Conservation (phyloP, 2,888 invertebrate genomes). For the Apotomis capreana region DNA sequence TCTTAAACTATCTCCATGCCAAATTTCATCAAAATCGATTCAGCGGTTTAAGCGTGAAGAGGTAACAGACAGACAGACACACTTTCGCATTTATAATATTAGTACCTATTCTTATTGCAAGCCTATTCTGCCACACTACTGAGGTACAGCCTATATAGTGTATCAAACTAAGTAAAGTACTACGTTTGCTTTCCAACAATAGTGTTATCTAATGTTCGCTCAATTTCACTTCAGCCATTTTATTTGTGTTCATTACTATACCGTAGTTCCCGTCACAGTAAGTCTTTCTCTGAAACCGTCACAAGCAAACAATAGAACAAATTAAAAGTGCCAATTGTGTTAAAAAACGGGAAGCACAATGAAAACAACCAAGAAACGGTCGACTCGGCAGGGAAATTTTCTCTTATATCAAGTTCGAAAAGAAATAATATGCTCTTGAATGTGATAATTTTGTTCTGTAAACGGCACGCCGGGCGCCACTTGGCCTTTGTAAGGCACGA, state of each 20-base stretch:
- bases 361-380: conserved; percentile 12
- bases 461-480: conserved; percentile 14
- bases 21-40: no score
- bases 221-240: conserved; percentile 12
- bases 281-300: conserved; percentile 21
- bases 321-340: conserved; percentile 27
- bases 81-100: no score
- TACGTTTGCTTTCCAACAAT: background rate
- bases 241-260: conserved; percentile 15
- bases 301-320: conserved; percentile 32
- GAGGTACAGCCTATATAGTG: no score
- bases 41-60: no score
- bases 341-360: conserved; percentile 23
- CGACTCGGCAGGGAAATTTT: conserved; percentile 10
- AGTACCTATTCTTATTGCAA: no score
- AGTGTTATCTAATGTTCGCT: conserved; percentile 3
- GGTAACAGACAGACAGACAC: no score
- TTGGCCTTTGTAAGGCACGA: conserved; percentile 27
- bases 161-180: no score
- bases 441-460: conserved; percentile 34
- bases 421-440: conserved; percentile 26
- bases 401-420: conserved; percentile 25
- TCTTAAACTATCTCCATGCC: no score
- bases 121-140: no score
- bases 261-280: conserved; percentile 22